These are phyloP conservation scores for Sinocyclocheilus grahami DNA, from an alignment of 2,113 vertebrate species.

Conservation along the genomic window DNA sequence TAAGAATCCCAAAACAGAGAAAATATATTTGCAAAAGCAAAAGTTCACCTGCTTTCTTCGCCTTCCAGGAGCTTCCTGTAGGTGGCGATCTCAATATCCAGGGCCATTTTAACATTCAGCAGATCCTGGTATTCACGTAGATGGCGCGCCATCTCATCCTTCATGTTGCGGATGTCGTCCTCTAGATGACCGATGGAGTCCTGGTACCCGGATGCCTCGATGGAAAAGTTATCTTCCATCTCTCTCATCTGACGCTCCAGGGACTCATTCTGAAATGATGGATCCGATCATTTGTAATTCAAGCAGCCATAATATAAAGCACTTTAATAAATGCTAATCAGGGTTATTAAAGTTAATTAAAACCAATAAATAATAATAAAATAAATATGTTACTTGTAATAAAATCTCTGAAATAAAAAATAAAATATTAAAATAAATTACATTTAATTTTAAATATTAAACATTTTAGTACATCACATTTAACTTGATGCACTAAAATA, in stretches of 20 bases:
- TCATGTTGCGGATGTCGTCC: slow-evolving; percentile 89
- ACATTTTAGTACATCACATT: no score
- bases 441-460: no score
- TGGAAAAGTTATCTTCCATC: slow-evolving; percentile 83
- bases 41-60: slow-evolving; percentile 84
- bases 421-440: no score
- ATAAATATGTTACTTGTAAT: no score
- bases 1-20: background rate
- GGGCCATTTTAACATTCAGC: slow-evolving; percentile 91
- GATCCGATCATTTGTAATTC: background rate
- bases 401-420: no score
- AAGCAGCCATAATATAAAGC: background rate
- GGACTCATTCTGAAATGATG: slow-evolving; percentile 81
- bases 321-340: no score
- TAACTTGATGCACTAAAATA: no score
- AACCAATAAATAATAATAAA: no score
- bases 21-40: background rate
- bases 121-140: slow-evolving; percentile 89
- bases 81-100: slow-evolving; percentile 91
- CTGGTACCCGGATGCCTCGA: slow-evolving; percentile 85
- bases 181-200: slow-evolving; percentile 83
- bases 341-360: no score
- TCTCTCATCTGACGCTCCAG: slow-evolving; percentile 90
- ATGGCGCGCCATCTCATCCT: slow-evolving; percentile 90
- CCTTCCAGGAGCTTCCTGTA: slow-evolving; percentile 92